A percentile compares a stretch with the other conserved stretches of the same genome.
phyloP scores from a whole-genome alignment of 2,113 vertebrate species.

The Ardeotis arabs region DNA sequence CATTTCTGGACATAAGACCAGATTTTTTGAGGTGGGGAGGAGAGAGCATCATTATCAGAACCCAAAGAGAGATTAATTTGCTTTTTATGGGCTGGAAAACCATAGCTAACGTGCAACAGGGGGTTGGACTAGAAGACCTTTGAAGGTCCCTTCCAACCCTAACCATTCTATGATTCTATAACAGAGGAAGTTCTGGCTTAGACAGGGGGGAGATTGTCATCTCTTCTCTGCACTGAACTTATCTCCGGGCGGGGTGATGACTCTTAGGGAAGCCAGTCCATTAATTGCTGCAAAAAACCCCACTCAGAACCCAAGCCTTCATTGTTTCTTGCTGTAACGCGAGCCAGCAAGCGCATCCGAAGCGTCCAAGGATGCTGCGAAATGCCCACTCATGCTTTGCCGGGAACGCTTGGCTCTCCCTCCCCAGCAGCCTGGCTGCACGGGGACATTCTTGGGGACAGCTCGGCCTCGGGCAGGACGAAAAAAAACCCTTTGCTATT shows the following conservation, averaged over 20 bases:
- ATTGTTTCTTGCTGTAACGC: not conserved
- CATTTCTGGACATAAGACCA: rapidly evolving
- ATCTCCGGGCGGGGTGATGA: too few species aligned
- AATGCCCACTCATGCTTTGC: not conserved
- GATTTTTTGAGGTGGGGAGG: rapidly evolving
- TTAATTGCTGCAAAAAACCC: not conserved
- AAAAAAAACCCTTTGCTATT: not conserved
- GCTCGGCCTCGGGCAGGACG: not conserved
- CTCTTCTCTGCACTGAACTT: rapidly evolving
- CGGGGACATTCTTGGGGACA: rapidly evolving
- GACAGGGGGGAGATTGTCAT: not conserved
- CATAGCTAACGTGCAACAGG: rapidly evolving
- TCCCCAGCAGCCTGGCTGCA: not conserved
- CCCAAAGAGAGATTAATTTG: not conserved
- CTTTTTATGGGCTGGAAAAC: not conserved
- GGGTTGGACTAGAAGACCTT: too few species aligned
- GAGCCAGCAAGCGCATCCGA: not conserved
- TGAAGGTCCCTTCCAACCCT: too few species aligned
- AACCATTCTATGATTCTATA: too few species aligned
- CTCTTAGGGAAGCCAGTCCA: not conserved
- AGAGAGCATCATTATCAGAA: not conserved
- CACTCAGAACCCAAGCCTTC: too few species aligned
- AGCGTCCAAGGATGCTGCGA: not conserved
- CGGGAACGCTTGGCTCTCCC: not conserved
- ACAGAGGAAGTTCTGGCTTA: not conserved